A percentile compares a stretch with the other conserved stretches of the same genome.
Conservation (phyloP, 2,797 vertebrate species). For the Crocodylus rhombifer region DNA sequence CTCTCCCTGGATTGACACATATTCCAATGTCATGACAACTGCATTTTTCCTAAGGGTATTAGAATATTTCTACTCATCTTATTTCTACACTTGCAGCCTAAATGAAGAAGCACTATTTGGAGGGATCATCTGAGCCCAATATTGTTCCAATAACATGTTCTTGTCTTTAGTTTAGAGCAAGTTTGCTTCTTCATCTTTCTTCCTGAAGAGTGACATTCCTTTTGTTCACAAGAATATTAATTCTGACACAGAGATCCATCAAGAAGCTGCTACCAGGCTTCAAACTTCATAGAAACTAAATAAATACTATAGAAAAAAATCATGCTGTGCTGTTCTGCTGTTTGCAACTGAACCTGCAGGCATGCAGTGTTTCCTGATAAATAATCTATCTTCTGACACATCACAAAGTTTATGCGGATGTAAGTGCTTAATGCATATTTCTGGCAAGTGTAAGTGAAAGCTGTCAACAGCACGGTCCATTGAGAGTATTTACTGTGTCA, state of each 20-base stretch:
- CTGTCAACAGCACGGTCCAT: too few species aligned
- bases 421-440: fast-evolving
- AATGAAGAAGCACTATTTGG: not conserved
- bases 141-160: not conserved
- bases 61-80: not conserved
- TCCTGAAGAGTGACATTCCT: not conserved
- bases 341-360: not conserved
- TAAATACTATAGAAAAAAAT: not conserved
- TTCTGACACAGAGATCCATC: not conserved
- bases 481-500: not conserved
- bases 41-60: not conserved
- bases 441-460: not conserved
- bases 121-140: not conserved
- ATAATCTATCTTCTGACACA: not conserved
- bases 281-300: not conserved
- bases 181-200: not conserved
- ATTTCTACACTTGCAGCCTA: not conserved
- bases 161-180: not conserved
- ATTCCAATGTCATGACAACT: constrained; percentile 9
- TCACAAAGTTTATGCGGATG: not conserved
- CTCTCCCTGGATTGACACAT: not conserved
- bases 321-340: not conserved
- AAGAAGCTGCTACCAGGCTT: not conserved
- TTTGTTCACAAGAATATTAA: not conserved
- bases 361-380: not conserved